Evolutionary conservation across 2,113 vertebrate species (phyloP).

Genomic region (Macquaria australasica): DNA sequence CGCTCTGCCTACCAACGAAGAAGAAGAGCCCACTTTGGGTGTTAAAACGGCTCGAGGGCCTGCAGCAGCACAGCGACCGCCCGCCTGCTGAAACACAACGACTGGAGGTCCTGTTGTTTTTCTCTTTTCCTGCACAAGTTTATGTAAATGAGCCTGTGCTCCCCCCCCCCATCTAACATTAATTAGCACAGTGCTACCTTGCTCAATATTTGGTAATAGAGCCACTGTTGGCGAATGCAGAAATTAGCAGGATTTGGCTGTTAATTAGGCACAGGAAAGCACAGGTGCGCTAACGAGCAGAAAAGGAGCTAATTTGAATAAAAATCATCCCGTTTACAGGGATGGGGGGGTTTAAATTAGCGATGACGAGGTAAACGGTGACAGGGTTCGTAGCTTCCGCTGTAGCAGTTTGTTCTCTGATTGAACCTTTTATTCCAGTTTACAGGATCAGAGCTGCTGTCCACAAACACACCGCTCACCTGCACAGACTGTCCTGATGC

Average conservation of each 20-base stretch:
- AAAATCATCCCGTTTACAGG: conserved; percentile 70
- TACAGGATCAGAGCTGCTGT: not conserved
- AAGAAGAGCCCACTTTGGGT: conserved; percentile 12
- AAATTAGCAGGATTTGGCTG: conserved; percentile 84
- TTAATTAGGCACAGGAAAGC: conserved; percentile 82
- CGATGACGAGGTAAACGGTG: conserved; percentile 50
- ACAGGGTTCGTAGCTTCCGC: not conserved
- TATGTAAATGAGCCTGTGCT: conserved; percentile 79
- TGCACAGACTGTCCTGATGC: too few relatives aligned
- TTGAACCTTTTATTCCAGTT: conserved; percentile 39
- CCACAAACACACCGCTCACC: too few relatives aligned
- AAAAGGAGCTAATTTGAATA: conserved; percentile 81
- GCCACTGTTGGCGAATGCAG: conserved; percentile 80
- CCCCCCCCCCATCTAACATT: conserved; percentile 79
- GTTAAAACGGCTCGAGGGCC: conserved; percentile 63
- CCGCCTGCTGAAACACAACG: conserved; percentile 7
- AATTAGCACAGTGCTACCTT: conserved; percentile 89
- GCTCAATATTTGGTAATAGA: conserved; percentile 87
- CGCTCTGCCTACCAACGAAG: conserved; percentile 1
- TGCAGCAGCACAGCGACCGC: conserved; percentile 50
- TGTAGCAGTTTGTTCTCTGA: not conserved
- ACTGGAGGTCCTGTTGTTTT: conserved; percentile 61
- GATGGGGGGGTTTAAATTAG: conserved; percentile 76
- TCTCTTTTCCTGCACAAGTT: conserved; percentile 55
- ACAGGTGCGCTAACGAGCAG: conserved; percentile 86